Percentiles rank a stretch among this genome's conserved stretches.
These are phyloP conservation scores for Litocranius walleri DNA, from an alignment of 2,113 vertebrate genomes.

Conservation along the genomic window DNA sequence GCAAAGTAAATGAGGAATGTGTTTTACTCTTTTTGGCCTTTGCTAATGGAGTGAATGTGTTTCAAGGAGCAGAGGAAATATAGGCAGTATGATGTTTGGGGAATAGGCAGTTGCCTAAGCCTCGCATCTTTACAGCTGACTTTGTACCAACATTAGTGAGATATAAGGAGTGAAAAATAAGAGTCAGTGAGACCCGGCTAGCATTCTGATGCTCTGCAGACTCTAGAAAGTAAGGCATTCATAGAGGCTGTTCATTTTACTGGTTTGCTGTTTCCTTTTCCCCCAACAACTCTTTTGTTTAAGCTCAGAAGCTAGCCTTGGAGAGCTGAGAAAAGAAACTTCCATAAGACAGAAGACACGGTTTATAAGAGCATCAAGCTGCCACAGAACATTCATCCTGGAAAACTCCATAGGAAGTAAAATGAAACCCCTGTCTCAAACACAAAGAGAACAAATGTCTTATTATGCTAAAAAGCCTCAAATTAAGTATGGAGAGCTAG, in stretches of 20 bases:
- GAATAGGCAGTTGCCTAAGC: neutral
- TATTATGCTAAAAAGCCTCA: slow-evolving; percentile 53
- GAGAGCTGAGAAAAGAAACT: slow-evolving; percentile 33
- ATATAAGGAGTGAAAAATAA: neutral
- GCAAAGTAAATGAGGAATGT: neutral
- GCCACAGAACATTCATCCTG: slow-evolving; percentile 17
- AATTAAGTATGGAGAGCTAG: neutral
- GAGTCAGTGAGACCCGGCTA: neutral
- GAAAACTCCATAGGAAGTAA: neutral
- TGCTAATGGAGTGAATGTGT: neutral
- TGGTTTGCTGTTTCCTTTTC: neutral
- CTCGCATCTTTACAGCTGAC: neutral
- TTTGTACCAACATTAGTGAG: neutral
- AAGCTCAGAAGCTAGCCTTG: neutral
- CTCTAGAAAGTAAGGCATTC: neutral
- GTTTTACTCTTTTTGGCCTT: neutral
- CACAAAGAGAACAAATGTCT: slow-evolving; percentile 47
- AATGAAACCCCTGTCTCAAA: slow-evolving; percentile 45
- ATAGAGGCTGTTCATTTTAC: neutral
- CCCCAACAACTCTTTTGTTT: slow-evolving; percentile 49
- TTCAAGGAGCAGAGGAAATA: neutral
- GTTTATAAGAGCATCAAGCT: neutral
- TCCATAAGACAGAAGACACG: neutral
- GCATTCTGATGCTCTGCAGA: neutral
- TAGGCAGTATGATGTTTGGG: neutral